These are phyloP conservation scores for Opisthocomus hoazin DNA, from an alignment of 2,113 vertebrate genomes.

Conservation along the genomic window DNA sequence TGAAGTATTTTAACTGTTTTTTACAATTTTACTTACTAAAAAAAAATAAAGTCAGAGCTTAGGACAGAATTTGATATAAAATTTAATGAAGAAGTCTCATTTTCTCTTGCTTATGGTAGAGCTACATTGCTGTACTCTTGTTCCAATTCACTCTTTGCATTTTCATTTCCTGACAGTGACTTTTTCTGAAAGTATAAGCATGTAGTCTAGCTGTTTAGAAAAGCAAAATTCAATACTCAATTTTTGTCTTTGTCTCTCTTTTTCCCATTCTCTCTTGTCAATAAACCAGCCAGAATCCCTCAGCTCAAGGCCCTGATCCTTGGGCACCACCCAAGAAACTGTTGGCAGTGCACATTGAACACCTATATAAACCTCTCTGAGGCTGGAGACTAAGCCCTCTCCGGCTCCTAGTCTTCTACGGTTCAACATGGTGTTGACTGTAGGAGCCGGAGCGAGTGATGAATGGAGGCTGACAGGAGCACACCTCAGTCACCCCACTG, in stretches of 20 bases:
- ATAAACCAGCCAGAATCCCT: neutral
- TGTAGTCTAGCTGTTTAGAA: neutral
- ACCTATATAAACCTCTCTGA: neutral
- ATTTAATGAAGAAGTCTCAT: neutral
- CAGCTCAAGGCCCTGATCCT: neutral
- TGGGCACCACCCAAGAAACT: neutral
- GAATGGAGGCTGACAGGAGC: neutral
- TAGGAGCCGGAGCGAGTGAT: fast-evolving
- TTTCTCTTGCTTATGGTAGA: neutral
- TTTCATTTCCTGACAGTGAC: neutral
- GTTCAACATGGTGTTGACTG: fast-evolving
- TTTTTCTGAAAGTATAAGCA: neutral
- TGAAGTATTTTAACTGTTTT: neutral
- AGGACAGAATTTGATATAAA: neutral
- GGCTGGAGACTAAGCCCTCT: neutral
- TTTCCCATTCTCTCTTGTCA: neutral
- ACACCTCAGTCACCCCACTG: fast-evolving
- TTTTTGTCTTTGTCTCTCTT: neutral
- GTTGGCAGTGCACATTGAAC: neutral
- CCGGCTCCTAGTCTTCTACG: no score
- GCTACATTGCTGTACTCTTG: neutral
- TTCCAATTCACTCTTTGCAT: neutral
- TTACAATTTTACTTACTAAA: neutral
- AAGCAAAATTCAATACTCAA: neutral
- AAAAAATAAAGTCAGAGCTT: neutral